phyloP scores from a whole-genome alignment of 2,113 vertebrate species.

The Hyperoodon ampullatus region DNA sequence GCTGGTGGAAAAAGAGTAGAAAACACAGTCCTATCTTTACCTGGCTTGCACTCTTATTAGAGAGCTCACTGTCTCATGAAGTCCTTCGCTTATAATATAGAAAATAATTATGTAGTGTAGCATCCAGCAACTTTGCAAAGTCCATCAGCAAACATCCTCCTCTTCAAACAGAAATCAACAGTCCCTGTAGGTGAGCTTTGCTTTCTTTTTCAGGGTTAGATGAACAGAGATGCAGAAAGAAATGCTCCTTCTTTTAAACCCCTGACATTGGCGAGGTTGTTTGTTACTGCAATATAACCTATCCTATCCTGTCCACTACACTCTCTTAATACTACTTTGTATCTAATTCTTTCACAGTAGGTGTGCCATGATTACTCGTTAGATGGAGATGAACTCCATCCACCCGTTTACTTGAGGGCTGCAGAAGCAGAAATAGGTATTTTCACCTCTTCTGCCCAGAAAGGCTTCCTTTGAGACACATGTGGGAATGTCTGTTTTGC shows the following conservation, averaged over 20 bases:
- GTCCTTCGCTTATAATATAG: neutral
- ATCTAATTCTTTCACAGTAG: neutral
- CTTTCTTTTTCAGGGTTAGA: neutral
- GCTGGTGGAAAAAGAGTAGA: neutral
- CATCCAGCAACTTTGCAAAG: neutral
- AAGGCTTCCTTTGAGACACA: neutral
- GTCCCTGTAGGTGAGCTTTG: neutral
- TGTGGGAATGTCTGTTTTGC: neutral
- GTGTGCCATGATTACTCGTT: accelerated
- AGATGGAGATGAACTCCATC: neutral
- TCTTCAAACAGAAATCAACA: neutral
- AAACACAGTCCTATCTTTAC: accelerated
- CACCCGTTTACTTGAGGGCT: neutral
- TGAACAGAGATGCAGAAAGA: neutral
- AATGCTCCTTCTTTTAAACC: neutral
- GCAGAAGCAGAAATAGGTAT: neutral
- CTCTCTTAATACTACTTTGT: too few species aligned
- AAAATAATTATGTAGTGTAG: neutral
- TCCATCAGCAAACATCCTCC: neutral
- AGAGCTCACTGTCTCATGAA: neutral
- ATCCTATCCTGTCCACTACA: neutral
- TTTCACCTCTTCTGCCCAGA: neutral
- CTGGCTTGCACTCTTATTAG: accelerated
- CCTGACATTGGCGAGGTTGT: neutral
- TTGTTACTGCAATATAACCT: neutral